Evolutionary conservation across 2,797 vertebrate genomes (phyloP).

Genomic region (Propithecus deckenii): DNA sequence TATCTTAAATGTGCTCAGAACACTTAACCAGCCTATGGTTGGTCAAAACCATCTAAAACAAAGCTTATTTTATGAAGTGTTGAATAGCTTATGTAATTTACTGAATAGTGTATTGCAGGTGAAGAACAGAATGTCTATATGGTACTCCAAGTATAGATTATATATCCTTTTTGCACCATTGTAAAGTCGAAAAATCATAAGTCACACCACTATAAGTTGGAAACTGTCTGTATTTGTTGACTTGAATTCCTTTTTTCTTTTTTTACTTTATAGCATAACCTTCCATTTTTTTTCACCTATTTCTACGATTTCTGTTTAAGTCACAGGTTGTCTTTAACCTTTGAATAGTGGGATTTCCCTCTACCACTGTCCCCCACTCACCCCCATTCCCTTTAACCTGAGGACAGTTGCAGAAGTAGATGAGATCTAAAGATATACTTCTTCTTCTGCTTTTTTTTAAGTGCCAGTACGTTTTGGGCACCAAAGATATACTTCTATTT

Average conservation of each 20-base stretch:
- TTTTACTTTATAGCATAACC: background rate
- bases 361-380: background rate
- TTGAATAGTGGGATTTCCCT: background rate
- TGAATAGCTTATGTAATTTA: background rate
- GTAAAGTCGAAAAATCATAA: background rate
- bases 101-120: background rate
- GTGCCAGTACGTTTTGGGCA: background rate
- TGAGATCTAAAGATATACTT: background rate
- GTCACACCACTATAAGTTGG: background rate
- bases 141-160: background rate
- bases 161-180: background rate
- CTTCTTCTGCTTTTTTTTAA: background rate
- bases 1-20: background rate
- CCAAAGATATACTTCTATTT: background rate
- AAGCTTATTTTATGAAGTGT: background rate
- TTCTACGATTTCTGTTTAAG: constrained; percentile 25
- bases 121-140: background rate
- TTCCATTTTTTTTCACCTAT: background rate
- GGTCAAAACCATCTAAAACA: background rate
- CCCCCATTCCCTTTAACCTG: background rate
- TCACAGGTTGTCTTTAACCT: constrained; percentile 1
- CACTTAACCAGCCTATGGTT: background rate
- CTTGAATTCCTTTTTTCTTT: constrained; percentile 2
- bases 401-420: background rate
- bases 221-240: background rate